Percentiles rank a stretch among this genome's conserved stretches.
Conservation (phyloP, 2,888 invertebrate genomes). For the Chloroclystis v-ata region DNA sequence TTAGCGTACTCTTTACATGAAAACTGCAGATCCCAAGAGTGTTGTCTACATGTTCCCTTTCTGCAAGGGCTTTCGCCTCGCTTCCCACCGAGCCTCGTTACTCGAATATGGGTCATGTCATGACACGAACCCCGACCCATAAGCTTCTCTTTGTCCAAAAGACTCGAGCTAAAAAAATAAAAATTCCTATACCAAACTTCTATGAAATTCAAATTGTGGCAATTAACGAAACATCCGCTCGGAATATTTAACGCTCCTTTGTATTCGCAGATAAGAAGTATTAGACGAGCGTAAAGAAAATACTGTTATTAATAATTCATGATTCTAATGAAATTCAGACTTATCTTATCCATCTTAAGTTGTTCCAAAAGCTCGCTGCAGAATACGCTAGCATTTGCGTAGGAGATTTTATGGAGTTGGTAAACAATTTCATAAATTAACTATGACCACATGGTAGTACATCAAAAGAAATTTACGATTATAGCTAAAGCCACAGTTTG, state of each 20-base stretch:
- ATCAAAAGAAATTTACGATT: slow-evolving; percentile 50
- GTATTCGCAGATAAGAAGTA: slow-evolving; percentile 20
- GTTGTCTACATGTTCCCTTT: slow-evolving; percentile 21
- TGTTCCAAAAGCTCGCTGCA: background rate
- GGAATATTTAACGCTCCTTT: slow-evolving; percentile 20
- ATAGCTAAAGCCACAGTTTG: slow-evolving; percentile 30
- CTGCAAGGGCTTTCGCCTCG: slow-evolving; percentile 26
- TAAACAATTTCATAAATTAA: slow-evolving; percentile 8
- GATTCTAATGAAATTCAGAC: slow-evolving; percentile 16
- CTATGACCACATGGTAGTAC: slow-evolving; percentile 24
- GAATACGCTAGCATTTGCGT: background rate
- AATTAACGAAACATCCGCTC: slow-evolving; percentile 14
- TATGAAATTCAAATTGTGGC: slow-evolving; percentile 16
- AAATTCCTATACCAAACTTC: background rate
- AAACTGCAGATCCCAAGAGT: slow-evolving; percentile 2
- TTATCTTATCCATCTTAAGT: background rate
- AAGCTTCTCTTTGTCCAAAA: slow-evolving; percentile 18
- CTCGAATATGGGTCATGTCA: slow-evolving; percentile 42
- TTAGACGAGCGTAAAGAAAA: slow-evolving; percentile 20
- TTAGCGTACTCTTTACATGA: background rate
- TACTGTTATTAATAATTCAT: slow-evolving; percentile 25
- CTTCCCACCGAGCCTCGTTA: slow-evolving; percentile 33
- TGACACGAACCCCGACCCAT: slow-evolving; percentile 25
- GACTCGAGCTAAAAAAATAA: slow-evolving; percentile 4
- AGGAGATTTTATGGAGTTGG: background rate